phyloP scores from a whole-genome alignment of 2,113 vertebrate species.

The Oxyruncus cristatus region DNA sequence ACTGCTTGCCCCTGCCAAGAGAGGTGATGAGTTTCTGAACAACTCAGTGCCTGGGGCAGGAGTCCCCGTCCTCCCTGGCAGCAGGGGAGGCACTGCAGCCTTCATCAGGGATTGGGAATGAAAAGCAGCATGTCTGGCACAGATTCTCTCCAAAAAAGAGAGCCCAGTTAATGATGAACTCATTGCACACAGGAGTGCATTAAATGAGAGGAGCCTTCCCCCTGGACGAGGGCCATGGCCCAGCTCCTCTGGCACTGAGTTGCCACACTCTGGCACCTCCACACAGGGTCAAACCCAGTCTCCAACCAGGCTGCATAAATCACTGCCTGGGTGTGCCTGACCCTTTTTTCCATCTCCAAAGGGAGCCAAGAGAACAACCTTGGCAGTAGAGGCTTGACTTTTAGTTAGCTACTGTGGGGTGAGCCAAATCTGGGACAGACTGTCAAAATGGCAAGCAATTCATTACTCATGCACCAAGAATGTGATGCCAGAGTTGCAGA shows the following conservation, averaged over 20 bases:
- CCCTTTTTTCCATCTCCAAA: neutral
- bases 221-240: neutral
- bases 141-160: neutral
- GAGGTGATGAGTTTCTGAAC: neutral
- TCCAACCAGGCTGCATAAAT: neutral
- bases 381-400: neutral
- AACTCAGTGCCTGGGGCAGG: fast-evolving
- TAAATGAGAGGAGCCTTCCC: neutral
- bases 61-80: neutral
- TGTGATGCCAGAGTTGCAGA: neutral
- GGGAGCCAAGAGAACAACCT: neutral
- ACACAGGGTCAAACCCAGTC: neutral
- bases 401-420: neutral
- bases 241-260: neutral
- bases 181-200: neutral
- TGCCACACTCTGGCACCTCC: neutral
- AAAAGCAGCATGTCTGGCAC: neutral
- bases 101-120: neutral
- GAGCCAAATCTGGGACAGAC: neutral
- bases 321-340: neutral
- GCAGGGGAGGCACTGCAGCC: neutral
- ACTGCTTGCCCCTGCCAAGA: neutral
- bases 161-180: neutral
- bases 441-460: neutral
- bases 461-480: neutral